phyloP scores from a whole-genome alignment of 2,888 invertebrate genomes.

The Zele albiditarsus region DNA sequence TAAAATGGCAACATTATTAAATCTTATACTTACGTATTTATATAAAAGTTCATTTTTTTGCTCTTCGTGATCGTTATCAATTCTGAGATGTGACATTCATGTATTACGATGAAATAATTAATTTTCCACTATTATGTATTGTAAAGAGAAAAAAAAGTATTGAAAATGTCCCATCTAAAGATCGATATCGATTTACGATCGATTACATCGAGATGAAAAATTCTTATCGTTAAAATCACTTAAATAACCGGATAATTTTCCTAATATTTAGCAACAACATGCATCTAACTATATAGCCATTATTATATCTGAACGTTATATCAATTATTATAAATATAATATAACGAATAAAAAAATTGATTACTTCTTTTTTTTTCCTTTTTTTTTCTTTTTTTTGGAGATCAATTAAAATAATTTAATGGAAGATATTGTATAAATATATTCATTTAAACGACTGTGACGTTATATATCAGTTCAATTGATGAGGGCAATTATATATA shows the following conservation, averaged over 20 bases:
- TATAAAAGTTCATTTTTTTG: constrained; percentile 35
- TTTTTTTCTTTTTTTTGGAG: constrained; percentile 17
- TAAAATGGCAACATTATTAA: constrained; percentile 54
- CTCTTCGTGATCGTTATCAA: constrained; percentile 28
- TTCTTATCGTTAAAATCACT: constrained; percentile 29
- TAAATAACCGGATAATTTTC: constrained; percentile 23
- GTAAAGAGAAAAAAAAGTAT: background rate
- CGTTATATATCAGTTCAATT: constrained; percentile 13
- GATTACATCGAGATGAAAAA: constrained; percentile 34
- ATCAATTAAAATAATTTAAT: constrained; percentile 35
- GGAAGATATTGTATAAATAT: constrained; percentile 12
- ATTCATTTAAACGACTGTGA: constrained; percentile 22
- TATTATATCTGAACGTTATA: background rate
- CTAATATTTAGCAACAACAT: constrained; percentile 5
- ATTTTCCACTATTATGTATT: constrained; percentile 20
- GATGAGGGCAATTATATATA: constrained; percentile 2
- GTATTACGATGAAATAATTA: background rate
- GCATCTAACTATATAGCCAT: background rate
- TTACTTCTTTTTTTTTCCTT: background rate
- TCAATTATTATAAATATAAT: background rate
- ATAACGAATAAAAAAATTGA: constrained; percentile 1
- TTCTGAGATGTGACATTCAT: constrained; percentile 21
- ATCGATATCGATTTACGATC: constrained; percentile 27
- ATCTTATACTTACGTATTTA: constrained; percentile 37
- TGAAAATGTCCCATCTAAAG: constrained; percentile 26